A percentile compares a stretch with the other conserved stretches of the same genome.
Conservation (phyloP, 2,888 invertebrate species). For the Neoitamus cyanurus region DNA sequence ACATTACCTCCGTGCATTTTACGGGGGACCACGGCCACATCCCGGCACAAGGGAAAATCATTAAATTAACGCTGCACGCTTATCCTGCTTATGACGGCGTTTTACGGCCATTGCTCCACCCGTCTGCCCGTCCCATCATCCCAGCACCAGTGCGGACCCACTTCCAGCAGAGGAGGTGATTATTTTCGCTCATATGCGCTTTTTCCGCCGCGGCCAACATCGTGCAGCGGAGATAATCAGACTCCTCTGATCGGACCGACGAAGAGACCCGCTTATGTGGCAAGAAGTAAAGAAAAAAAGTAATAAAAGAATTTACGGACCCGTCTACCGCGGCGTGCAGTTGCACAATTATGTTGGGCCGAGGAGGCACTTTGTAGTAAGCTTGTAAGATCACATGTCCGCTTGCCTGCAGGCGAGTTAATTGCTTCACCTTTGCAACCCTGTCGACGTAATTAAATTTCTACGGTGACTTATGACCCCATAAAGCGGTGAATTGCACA, state of each 20-base stretch:
- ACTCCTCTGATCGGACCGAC: not conserved
- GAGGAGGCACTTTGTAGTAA: conserved; percentile 6
- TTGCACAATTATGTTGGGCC: not conserved
- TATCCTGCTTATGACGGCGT: conserved; percentile 25
- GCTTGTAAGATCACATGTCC: conserved; percentile 34
- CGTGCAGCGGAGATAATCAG: not conserved
- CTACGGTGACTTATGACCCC: conserved; percentile 22
- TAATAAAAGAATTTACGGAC: not conserved
- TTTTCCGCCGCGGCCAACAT: not conserved
- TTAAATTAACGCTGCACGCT: conserved; percentile 37
- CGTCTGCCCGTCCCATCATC: not conserved
- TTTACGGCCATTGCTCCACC: not conserved
- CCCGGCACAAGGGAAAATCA: not conserved
- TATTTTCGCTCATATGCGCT: not conserved
- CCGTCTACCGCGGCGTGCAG: not conserved
- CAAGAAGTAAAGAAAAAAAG: not conserved
- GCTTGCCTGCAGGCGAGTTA: conserved; percentile 15
- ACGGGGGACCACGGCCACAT: not conserved
- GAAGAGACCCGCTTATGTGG: not conserved
- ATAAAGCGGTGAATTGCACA: conserved; percentile 18
- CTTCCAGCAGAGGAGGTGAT: conserved; percentile 11
- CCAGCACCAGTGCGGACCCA: not conserved
- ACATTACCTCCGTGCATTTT: not conserved
- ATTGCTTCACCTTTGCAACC: conserved; percentile 12
- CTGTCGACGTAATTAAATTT: conserved; percentile 26